These are phyloP conservation scores for Dolichoris vasculosae DNA, from an alignment of 1,140 invertebrate species.

Conservation along the genomic window DNA sequence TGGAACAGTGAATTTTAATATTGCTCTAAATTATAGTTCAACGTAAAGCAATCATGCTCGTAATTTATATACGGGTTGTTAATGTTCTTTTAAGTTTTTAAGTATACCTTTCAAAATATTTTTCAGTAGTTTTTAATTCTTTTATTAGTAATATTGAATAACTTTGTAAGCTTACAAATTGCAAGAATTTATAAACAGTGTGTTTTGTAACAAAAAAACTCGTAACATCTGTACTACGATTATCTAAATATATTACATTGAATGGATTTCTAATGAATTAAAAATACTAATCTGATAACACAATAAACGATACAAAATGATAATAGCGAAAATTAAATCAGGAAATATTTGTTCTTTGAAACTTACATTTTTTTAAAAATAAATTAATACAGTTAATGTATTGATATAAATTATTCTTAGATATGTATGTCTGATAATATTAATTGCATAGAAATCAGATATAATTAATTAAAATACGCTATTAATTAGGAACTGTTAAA, in stretches of 20 bases:
- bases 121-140: not conserved
- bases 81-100: not conserved
- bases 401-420: not conserved
- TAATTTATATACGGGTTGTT: slow-evolving; percentile 21
- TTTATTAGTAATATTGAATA: slow-evolving; percentile 7
- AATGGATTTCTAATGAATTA: slow-evolving; percentile 27
- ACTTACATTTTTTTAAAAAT: not conserved
- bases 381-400: not conserved
- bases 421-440: not conserved
- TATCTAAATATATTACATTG: not conserved
- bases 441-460: not conserved
- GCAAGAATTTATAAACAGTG: not conserved
- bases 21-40: not conserved
- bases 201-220: slow-evolving; percentile 25
- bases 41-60: not conserved
- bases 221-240: not conserved
- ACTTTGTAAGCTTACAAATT: not conserved
- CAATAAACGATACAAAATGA: not conserved
- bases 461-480: not conserved
- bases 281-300: not conserved
- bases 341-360: slow-evolving; percentile 10
- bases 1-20: not conserved
- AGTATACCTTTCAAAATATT: slow-evolving; percentile 1
- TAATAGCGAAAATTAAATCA: not conserved
- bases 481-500: not conserved